Evolutionary conservation across 2,797 vertebrate species (phyloP).

Genomic region (Acanthurus leucopareius): DNA sequence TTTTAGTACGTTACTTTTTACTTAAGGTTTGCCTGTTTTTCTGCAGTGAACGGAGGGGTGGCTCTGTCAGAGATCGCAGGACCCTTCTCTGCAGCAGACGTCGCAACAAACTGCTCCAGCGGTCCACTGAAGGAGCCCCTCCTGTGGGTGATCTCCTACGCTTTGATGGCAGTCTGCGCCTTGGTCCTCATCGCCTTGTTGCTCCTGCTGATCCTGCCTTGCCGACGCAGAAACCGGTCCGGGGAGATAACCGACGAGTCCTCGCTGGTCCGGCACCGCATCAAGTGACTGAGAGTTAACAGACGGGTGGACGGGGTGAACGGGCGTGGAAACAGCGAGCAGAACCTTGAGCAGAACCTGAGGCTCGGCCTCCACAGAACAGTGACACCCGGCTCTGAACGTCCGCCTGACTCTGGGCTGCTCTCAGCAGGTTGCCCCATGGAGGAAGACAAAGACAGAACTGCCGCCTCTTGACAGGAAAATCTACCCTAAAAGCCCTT

Average conservation of each 20-base stretch:
- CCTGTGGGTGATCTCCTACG: slow-evolving; percentile 94
- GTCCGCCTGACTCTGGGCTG: slow-evolving; percentile 38
- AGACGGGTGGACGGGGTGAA: slow-evolving; percentile 24
- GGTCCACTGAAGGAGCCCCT: slow-evolving; percentile 84
- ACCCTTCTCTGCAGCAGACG: slow-evolving; percentile 90
- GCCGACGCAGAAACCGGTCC: slow-evolving; percentile 67
- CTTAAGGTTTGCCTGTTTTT: neutral
- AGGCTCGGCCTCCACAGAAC: slow-evolving; percentile 30
- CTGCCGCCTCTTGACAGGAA: slow-evolving; percentile 63
- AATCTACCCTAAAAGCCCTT: slow-evolving; percentile 36
- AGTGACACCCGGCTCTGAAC: slow-evolving; percentile 14
- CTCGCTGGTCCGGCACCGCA: slow-evolving; percentile 94
- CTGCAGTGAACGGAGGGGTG: slow-evolving; percentile 84
- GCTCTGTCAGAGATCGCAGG: slow-evolving; percentile 92
- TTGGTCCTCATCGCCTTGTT: slow-evolving; percentile 89
- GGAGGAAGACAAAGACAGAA: slow-evolving; percentile 43
- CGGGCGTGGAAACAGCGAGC: slow-evolving; percentile 21
- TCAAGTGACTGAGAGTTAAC: slow-evolving; percentile 90
- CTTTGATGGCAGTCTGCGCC: slow-evolving; percentile 92
- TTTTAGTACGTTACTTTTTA: no score
- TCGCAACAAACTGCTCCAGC: slow-evolving; percentile 88
- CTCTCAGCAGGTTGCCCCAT: slow-evolving; percentile 34
- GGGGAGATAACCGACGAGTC: slow-evolving; percentile 95
- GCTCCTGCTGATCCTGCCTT: slow-evolving; percentile 89
- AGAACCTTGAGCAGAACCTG: slow-evolving; percentile 25